These are phyloP conservation scores for Dynastes maya DNA, from an alignment of 2,888 invertebrate species.

Conservation along the genomic window DNA sequence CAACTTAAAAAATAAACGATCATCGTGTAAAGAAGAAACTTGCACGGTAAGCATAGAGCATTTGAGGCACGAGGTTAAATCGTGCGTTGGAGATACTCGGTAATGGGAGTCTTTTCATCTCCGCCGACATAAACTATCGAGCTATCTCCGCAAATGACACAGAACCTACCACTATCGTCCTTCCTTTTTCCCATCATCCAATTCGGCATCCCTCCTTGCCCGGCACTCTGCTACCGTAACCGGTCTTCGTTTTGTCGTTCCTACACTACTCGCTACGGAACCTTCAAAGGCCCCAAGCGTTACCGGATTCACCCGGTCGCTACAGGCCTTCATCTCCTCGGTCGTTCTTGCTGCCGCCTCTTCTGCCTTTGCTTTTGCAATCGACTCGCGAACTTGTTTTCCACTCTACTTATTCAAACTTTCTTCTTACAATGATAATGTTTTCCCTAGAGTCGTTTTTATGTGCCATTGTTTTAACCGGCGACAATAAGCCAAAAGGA, in stretches of 20 bases:
- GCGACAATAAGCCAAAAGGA: conserved; percentile 49
- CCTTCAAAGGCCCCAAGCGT: not conserved
- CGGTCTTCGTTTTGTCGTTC: not conserved
- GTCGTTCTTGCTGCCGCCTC: not conserved
- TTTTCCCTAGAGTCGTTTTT: conserved; percentile 50
- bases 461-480: conserved; percentile 50
- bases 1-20: conserved; percentile 31
- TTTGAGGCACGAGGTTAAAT: conserved; percentile 60
- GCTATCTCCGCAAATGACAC: conserved; percentile 63
- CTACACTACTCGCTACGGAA: not conserved
- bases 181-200: conserved; percentile 32
- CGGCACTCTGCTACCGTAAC: not conserved
- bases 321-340: not conserved
- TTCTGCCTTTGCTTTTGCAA: conserved; percentile 35
- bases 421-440: conserved; percentile 50
- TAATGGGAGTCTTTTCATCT: conserved; percentile 62
- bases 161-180: conserved; percentile 50
- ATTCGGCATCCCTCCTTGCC: conserved; percentile 16
- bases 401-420: conserved; percentile 51
- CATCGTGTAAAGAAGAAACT: conserved; percentile 24
- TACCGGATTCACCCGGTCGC: conserved; percentile 4
- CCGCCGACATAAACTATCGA: conserved; percentile 62
- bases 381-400: conserved; percentile 50
- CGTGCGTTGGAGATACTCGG: conserved; percentile 63
- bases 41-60: conserved; percentile 37